Conservation (phyloP, 2,797 vertebrate species). For the Atherinosoma microstoma region DNA sequence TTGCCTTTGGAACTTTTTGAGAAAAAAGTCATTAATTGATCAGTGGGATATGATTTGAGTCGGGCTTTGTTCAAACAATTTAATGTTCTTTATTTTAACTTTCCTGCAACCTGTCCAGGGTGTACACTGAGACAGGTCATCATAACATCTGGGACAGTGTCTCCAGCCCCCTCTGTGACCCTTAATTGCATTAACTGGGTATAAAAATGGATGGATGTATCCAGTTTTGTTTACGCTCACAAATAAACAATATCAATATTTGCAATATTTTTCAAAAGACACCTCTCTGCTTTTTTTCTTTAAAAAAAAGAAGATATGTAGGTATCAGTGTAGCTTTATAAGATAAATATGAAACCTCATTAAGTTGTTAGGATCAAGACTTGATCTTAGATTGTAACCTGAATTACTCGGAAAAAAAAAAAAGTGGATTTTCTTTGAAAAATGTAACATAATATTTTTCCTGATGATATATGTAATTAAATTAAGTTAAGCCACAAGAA, state of each 20-base stretch:
- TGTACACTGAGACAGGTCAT: too few relatives aligned
- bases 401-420: background rate
- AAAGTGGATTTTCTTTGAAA: background rate
- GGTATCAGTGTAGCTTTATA: background rate
- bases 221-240: too few relatives aligned
- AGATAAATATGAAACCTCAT: background rate
- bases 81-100: too few relatives aligned
- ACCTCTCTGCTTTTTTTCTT: too few relatives aligned
- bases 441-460: background rate
- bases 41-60: background rate
- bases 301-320: too few relatives aligned
- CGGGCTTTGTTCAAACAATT: background rate
- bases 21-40: background rate
- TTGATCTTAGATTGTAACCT: background rate
- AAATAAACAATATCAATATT: too few relatives aligned
- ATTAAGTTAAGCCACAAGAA: background rate
- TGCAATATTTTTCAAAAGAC: too few relatives aligned
- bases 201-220: too few relatives aligned
- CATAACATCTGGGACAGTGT: too few relatives aligned
- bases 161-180: too few relatives aligned
- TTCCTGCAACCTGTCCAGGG: too few relatives aligned
- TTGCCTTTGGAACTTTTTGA: background rate
- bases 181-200: too few relatives aligned
- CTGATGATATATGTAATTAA: background rate
- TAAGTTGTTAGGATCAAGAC: background rate